Base-by-base conservation (phyloP, 2,113 vertebrate genomes). In the Passerina amoena region DNA sequence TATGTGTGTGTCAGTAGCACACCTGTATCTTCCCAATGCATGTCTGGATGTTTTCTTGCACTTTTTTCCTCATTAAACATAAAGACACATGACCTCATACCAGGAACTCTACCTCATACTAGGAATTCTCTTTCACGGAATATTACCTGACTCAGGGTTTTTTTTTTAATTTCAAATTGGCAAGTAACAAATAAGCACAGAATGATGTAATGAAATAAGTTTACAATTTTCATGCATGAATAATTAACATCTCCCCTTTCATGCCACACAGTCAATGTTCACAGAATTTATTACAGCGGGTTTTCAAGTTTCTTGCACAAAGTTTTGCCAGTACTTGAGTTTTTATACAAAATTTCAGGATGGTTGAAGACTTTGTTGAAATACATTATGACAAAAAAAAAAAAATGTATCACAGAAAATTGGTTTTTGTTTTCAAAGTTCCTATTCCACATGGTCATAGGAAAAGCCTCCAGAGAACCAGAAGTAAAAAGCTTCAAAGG, bases 211-310 rank as follows among this genome's bases (percentile, higher is more conserved):
- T 35, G 27, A 88, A 87, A 63, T 22, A 79, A 42, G 13, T 38
- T 65, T 25, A 51, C 42, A 78, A 31, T 70, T 77, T 33, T 57
- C 73, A 92, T 83, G 90, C 94, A 3, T 73, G 59, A 81, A 91
- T 85, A 94, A 63, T 40, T 44, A 87, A 37, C 13, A 57, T 35
- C 44, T 87, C 12, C 5, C 48, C 30, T 59, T 50, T 90, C 94
- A 96, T 94, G 92, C 93, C 75, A 96, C 65, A 87, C 22, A 66
- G 44, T 61, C 45, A 50, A 54, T 3, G 1, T 42, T 77, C 24
- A 61, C 2, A 2, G 61, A 87, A 95, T 96, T 96, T 96, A 97
- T 96, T 95, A 96, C 95, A 96, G 95, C 94, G 30, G 40, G 24
- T 88, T 90, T 85, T 72, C 24, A 59, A 66, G 40, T 25, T 80